Conservation (phyloP, 2,888 invertebrate genomes). For the Anodontia alba region DNA sequence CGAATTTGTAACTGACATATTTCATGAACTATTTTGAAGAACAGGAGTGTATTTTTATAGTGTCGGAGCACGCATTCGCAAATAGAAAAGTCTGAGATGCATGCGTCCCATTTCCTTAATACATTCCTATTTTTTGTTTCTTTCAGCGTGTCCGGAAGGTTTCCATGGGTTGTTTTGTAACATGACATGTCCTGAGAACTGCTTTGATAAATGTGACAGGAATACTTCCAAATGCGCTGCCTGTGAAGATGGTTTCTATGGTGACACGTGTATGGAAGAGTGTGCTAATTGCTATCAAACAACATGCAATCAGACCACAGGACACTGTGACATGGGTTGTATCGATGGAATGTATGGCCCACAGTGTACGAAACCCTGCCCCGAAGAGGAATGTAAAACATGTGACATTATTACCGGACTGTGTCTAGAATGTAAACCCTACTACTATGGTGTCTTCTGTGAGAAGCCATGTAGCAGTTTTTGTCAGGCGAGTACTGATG, state of each 20-base stretch:
- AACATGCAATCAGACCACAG: constrained; percentile 33
- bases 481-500: constrained; percentile 19
- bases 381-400: constrained; percentile 32
- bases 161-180: constrained; percentile 34
- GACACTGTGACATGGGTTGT: constrained; percentile 41
- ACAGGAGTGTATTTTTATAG: too few species aligned
- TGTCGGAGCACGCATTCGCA: too few species aligned
- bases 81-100: too few species aligned
- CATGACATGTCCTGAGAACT: constrained; percentile 27
- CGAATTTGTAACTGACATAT: too few species aligned
- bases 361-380: constrained; percentile 34
- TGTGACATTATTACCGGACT: constrained; percentile 38
- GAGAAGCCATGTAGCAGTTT: constrained; percentile 30
- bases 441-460: constrained; percentile 37
- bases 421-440: constrained; percentile 40
- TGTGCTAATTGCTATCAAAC: constrained; percentile 45
- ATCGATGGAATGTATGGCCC: constrained; percentile 40
- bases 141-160: constrained; percentile 3
- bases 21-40: too few species aligned
- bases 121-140: neutral
- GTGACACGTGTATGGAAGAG: constrained; percentile 15
- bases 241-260: constrained; percentile 40
- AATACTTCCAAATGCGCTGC: constrained; percentile 29
- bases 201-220: constrained; percentile 33
- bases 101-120: too few species aligned